phyloP scores from a whole-genome alignment of 2,888 invertebrate species.

The Phalera bucephala region DNA sequence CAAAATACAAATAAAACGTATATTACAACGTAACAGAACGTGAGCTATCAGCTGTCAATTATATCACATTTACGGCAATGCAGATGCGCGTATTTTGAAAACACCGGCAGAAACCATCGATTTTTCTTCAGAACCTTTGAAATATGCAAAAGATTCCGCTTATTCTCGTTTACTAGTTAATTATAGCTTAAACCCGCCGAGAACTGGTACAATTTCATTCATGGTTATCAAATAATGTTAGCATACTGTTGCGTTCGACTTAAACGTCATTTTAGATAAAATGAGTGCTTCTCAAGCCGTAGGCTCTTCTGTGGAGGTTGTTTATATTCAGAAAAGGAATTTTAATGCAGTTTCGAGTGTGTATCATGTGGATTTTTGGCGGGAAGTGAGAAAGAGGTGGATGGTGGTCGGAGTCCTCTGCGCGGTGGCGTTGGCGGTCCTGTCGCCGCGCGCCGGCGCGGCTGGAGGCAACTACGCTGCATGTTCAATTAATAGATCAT shows the following conservation, averaged over 20 bases:
- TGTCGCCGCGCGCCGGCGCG: slow-evolving; percentile 59
- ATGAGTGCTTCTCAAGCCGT: not conserved
- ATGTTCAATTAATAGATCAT: slow-evolving; percentile 60
- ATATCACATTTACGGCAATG: slow-evolving; percentile 13
- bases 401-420: slow-evolving; percentile 56
- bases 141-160: no score
- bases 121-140: no score
- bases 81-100: slow-evolving; percentile 17
- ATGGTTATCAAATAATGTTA: no score
- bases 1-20: no score
- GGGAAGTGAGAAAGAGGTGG: slow-evolving; percentile 55
- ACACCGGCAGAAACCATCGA: not conserved
- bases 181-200: no score
- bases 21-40: no score
- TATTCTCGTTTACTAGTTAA: no score
- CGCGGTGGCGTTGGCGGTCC: slow-evolving; percentile 53
- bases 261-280: no score
- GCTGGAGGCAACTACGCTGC: slow-evolving; percentile 72
- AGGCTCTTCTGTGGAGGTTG: slow-evolving; percentile 19
- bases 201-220: no score
- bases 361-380: slow-evolving; percentile 52
- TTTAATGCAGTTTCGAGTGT: slow-evolving; percentile 22
- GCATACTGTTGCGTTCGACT: no score
- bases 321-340: slow-evolving; percentile 18
- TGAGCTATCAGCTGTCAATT: no score